Percentiles rank a stretch among this genome's conserved stretches.
Evolutionary conservation across 2,797 vertebrate species (phyloP).

Genomic region (Meda fulgida): DNA sequence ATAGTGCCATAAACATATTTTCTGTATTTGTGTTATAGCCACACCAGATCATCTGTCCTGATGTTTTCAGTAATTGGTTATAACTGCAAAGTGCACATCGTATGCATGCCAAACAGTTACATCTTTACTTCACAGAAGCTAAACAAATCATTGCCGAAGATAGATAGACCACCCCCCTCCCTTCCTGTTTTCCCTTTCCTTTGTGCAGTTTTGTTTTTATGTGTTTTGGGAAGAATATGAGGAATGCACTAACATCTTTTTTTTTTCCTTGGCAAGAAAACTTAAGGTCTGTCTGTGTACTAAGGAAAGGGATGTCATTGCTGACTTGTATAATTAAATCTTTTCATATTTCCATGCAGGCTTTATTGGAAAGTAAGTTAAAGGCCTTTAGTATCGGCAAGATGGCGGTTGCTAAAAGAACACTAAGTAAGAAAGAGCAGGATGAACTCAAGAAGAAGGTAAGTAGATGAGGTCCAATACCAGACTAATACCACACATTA

Average conservation of each 20-base stretch:
- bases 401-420: constrained; percentile 95
- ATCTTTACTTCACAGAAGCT: not conserved
- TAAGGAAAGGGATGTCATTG: not conserved
- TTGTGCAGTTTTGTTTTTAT: not conserved
- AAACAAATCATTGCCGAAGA: not conserved
- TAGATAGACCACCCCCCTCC: not conserved
- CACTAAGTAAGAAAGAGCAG: constrained; percentile 97
- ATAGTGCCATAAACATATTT: not conserved
- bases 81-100: not conserved
- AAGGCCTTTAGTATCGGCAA: constrained; percentile 98
- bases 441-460: constrained; percentile 99
- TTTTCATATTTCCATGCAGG: constrained; percentile 73
- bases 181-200: not conserved
- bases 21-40: not conserved
- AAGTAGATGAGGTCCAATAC: constrained; percentile 53
- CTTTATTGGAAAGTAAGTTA: constrained; percentile 93
- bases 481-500: not conserved
- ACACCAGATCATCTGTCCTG: not conserved
- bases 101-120: not conserved
- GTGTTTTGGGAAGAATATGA: not conserved
- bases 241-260: not conserved
- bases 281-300: not conserved
- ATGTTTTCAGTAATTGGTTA: not conserved
- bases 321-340: not conserved
- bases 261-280: not conserved